These are phyloP conservation scores for Calyptomena viridis DNA, from an alignment of 2,113 vertebrate species.

Conservation along the genomic window DNA sequence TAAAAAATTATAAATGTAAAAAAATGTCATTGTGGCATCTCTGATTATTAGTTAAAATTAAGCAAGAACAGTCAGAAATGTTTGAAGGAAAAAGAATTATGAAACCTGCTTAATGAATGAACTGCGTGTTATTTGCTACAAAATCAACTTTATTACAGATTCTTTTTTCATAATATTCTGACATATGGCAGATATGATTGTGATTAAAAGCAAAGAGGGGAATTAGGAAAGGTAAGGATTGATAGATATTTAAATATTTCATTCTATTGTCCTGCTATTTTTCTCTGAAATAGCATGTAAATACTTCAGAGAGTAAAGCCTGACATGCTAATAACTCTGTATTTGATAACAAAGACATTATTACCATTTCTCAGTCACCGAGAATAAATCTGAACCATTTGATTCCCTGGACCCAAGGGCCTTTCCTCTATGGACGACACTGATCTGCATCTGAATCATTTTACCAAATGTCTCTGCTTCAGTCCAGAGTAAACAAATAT, in stretches of 20 bases:
- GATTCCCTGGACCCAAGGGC: neutral
- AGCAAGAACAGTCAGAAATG: neutral
- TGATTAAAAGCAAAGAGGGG: neutral
- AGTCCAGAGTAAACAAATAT: neutral
- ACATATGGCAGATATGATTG: neutral
- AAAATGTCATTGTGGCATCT: neutral
- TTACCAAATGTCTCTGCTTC: neutral
- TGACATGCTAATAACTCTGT: neutral
- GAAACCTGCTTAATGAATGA: neutral
- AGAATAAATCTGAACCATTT: neutral
- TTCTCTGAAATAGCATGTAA: neutral
- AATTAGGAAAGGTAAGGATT: neutral
- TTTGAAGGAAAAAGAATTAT: neutral
- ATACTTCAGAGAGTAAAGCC: neutral
- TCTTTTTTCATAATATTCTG: neutral
- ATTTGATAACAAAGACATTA: neutral
- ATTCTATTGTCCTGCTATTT: neutral
- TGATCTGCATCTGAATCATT: neutral
- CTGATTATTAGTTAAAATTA: neutral
- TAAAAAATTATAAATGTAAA: neutral
- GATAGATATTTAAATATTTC: neutral
- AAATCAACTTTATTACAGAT: neutral
- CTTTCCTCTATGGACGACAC: neutral
- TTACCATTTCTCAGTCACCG: neutral
- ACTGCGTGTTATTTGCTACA: neutral